phyloP scores from a whole-genome alignment of 2,797 vertebrate genomes.

The Gadopsis marmoratus region DNA sequence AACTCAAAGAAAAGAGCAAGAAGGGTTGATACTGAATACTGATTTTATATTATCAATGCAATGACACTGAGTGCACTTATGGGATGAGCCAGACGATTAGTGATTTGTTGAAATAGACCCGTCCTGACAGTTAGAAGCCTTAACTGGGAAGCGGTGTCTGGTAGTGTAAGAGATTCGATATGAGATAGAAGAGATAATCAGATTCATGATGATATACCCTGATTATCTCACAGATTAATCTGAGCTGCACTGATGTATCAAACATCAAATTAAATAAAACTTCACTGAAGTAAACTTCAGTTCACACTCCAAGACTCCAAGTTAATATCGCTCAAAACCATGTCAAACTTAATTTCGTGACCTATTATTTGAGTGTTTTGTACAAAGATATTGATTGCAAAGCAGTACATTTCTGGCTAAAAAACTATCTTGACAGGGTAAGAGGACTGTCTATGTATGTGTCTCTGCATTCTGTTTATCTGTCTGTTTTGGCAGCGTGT shows the following conservation, averaged over 20 bases:
- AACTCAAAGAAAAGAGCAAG: neutral
- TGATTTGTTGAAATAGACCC: conserved; percentile 17
- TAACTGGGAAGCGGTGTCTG: conserved; percentile 26
- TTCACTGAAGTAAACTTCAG: conserved; percentile 27
- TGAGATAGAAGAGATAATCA: conserved; percentile 23
- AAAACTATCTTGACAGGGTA: conserved; percentile 31
- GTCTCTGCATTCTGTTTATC: conserved; percentile 50
- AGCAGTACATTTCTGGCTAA: neutral
- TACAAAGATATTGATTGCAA: neutral
- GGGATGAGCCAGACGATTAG: conserved; percentile 7
- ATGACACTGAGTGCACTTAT: neutral
- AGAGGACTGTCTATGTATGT: conserved; percentile 38
- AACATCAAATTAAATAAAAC: conserved; percentile 38
- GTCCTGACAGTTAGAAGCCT: conserved; percentile 16
- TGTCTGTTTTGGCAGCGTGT: conserved; percentile 51
- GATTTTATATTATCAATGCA: conserved; percentile 8
- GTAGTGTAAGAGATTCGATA: conserved; percentile 14
- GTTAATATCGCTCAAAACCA: conserved; percentile 4
- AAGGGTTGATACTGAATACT: neutral
- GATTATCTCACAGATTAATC: conserved; percentile 49
- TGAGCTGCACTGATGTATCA: conserved; percentile 36
- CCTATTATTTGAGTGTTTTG: neutral
- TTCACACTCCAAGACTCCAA: conserved; percentile 5
- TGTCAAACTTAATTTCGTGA: neutral
- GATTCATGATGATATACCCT: conserved; percentile 33